Base-by-base conservation (phyloP, 92 coral and sea anemone species). In the Umimayanthus chanpuru region DNA sequence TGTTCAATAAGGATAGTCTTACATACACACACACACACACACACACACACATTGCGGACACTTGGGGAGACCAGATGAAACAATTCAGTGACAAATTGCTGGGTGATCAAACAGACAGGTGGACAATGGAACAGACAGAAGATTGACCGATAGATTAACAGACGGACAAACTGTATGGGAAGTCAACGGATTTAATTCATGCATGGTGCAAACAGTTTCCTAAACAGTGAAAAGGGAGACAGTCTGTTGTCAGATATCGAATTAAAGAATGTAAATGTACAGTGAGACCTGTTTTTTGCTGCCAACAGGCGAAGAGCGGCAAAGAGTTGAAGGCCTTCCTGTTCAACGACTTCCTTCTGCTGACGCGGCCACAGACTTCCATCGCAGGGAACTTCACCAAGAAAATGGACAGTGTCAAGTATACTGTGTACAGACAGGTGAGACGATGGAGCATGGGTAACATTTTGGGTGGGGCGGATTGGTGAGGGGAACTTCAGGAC, bases 301-400 rank as follows among this genome's bases (percentile, higher is more conserved):
- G 7, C 43, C 50, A 88, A 25, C 86, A 97, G 99, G 97, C 93
- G 38, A 97, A 97, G 89, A 97, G 99, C 81, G 99, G 99, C 21
- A 97, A 97, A 85, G 99, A 97, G 38, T 93, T 97, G 0, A 93
- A 93, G 89, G 98, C 98, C 39, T 97, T 97, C 75, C 92, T 97
- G 9, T 97, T 96, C 85, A 97, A 97, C 36, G 99, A 97, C 80
- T 97, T 97, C 86, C 92, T 97, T 5, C 90, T 97, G 79, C 90
- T 97, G 26, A 97, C 99, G 0, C 93, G 98, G 74, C 98, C 98
- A 6, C 96, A 91, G 73, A 94, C 93, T 86, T 93, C 99, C 49
- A 92, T 95, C 68, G 83, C 98, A 16, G 96, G 96, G 26, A 93
- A 88, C 91, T 70, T 95, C 88, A 91, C 97, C 21, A 97, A 97